Conservation (phyloP, 2,797 vertebrate genomes). For the Syndactyla subalaris region DNA sequence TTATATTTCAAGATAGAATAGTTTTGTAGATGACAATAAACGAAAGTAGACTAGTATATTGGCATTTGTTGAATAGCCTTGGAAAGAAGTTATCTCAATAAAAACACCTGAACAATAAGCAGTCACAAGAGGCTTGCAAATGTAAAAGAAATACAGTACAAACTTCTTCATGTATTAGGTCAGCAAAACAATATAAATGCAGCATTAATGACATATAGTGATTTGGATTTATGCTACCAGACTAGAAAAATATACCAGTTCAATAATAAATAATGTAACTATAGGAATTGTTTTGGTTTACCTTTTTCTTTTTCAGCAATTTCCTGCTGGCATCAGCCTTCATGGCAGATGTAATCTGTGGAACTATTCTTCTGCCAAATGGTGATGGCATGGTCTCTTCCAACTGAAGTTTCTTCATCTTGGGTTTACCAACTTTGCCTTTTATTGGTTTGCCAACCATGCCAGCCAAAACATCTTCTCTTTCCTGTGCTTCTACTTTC, state of each 20-base stretch:
- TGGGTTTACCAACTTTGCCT: constrained; percentile 96
- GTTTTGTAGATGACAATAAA: background rate
- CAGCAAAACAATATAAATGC: background rate
- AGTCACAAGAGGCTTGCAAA: background rate
- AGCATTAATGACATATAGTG: accelerated
- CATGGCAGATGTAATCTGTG: constrained; percentile 88
- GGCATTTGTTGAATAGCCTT: background rate
- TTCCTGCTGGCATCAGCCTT: constrained; percentile 93
- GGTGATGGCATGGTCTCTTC: constrained; percentile 95
- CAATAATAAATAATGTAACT: background rate
- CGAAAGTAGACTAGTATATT: background rate
- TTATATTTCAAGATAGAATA: background rate
- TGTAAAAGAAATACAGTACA: background rate
- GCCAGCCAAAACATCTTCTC: constrained; percentile 85
- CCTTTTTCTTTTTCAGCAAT: constrained; percentile 94
- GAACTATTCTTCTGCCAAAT: constrained; percentile 90
- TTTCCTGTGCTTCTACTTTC: constrained; percentile 91
- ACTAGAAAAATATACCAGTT: background rate
- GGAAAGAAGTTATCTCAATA: background rate
- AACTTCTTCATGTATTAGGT: background rate
- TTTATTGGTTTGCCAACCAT: constrained; percentile 90
- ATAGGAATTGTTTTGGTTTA: constrained; percentile 35
- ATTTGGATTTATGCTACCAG: background rate
- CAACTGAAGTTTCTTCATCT: constrained; percentile 91
- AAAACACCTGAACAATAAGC: background rate